phyloP scores from a whole-genome alignment of 37 sponge, comb jelly and placozoan genomes.

The Hexactinellida sp. region DNA sequence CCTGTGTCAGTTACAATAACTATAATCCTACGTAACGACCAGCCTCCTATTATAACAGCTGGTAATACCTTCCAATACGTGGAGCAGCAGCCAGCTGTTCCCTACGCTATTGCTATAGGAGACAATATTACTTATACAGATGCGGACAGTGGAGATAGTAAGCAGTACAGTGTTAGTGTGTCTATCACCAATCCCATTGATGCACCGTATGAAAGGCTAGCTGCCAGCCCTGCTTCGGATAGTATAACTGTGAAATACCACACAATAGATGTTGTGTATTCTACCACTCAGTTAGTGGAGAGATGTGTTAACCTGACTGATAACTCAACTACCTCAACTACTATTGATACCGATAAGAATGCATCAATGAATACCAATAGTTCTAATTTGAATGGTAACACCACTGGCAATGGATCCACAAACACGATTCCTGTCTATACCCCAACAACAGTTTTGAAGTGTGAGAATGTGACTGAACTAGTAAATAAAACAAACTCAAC shows the following conservation, averaged over 20 bases:
- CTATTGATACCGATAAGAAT: background rate
- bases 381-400: background rate
- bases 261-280: background rate
- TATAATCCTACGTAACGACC: slow-evolving; percentile 49
- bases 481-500: background rate
- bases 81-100: slow-evolving; percentile 25
- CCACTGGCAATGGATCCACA: background rate
- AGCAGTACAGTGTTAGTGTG: slow-evolving; percentile 20
- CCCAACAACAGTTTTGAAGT: background rate
- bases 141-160: slow-evolving; percentile 42
- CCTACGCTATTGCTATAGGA: slow-evolving; percentile 27
- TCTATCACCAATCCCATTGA: slow-evolving; percentile 46
- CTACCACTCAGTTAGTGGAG: background rate
- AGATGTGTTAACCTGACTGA: background rate
- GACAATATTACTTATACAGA: slow-evolving; percentile 35
- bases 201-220: slow-evolving; percentile 18
- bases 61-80: slow-evolving; percentile 28
- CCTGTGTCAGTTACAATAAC: slow-evolving; percentile 24
- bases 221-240: slow-evolving; percentile 20
- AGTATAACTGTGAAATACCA: slow-evolving; percentile 23
- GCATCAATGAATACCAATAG: background rate
- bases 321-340: background rate
- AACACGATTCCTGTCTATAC: background rate
- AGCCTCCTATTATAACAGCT: slow-evolving; percentile 36
- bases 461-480: background rate